Conservation (phyloP, 2,888 invertebrate genomes). For the Clitarchus hookeri region DNA sequence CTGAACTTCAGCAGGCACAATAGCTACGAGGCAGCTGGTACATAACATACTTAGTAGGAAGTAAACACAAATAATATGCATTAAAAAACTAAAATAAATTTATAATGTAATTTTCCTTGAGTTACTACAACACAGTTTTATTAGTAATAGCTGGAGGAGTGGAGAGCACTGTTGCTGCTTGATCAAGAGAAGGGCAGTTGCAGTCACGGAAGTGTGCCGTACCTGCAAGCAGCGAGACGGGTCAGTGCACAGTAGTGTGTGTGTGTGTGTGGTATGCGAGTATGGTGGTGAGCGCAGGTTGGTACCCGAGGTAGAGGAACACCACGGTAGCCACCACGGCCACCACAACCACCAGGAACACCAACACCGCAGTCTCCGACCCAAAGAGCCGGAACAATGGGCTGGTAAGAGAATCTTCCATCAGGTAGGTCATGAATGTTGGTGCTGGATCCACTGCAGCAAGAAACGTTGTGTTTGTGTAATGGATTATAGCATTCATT, state of each 20-base stretch:
- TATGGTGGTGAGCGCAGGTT: neutral
- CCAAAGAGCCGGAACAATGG: conserved; percentile 58
- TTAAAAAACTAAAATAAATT: no score
- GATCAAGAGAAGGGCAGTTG: neutral
- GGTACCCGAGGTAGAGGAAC: conserved; percentile 50
- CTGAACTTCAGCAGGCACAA: no score
- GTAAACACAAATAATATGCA: no score
- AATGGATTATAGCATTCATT: no score
- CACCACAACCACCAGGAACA: conserved; percentile 49
- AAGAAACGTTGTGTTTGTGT: no score
- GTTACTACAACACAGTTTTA: no score
- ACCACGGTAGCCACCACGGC: conserved; percentile 48
- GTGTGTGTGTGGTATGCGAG: neutral
- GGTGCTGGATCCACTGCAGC: conserved; percentile 53
- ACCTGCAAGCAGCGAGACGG: neutral
- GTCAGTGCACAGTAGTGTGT: neutral
- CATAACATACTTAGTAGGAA: no score
- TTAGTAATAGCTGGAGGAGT: neutral
- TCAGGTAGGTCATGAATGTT: conserved; percentile 59
- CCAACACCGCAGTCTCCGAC: conserved; percentile 53
- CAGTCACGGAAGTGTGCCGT: neutral
- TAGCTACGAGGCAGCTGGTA: no score
- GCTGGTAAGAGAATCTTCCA: conserved; percentile 59
- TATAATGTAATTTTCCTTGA: no score
- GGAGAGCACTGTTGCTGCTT: neutral